Base-by-base conservation (phyloP, 1,140 invertebrate species). In the Procambarus clarkii region DNA sequence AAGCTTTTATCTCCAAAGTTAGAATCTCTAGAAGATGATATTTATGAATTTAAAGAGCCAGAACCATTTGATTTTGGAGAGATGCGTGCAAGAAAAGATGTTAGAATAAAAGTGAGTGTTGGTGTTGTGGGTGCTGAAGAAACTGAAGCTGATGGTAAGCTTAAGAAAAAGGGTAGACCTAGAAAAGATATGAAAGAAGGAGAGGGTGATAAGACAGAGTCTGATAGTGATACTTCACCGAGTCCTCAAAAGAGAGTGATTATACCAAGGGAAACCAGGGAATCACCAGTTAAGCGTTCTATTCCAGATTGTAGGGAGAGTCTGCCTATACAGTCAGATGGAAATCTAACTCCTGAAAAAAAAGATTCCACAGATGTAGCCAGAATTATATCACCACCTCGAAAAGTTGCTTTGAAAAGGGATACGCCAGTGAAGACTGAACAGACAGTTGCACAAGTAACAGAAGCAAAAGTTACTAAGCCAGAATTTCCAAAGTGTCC, bases 21-120 rank as follows among this genome's bases (percentile, higher is more conserved):
- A 44, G 85, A 87, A 69, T 84, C 71, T 60, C 54, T 87, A 34
- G 90, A 93, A 69, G 92, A 93, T 90, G 93, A 93, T 78, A 86
- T 93, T 34, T 92, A 93, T 90, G 92, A 93, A 82, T 93, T 93
- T 79, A 93, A 93, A 64, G 92, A 93, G 60, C 92, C 92, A 78
- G 92, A 93, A 34, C 92, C 92, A 18, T 93, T 93, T 92, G 92
- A 93, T 69, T 88, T 92, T 71, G 91, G 88, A 1, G 92, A 91
- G 24, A 92, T 92, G 71, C 60, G 90, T 46, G 88, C 91, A 18
- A 92, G 91, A 48, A 93, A 93, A 71, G 92, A 93, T 77, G 92
- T 90, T 44, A 86, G 92, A 45, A 91, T 90, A 78, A 92, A 92
- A 60, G 50, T 77, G 24, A 85, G 71, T 69, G 92, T 92, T 46